phyloP scores from a whole-genome alignment of 2,888 invertebrate species.

The Tetropium fuscum region DNA sequence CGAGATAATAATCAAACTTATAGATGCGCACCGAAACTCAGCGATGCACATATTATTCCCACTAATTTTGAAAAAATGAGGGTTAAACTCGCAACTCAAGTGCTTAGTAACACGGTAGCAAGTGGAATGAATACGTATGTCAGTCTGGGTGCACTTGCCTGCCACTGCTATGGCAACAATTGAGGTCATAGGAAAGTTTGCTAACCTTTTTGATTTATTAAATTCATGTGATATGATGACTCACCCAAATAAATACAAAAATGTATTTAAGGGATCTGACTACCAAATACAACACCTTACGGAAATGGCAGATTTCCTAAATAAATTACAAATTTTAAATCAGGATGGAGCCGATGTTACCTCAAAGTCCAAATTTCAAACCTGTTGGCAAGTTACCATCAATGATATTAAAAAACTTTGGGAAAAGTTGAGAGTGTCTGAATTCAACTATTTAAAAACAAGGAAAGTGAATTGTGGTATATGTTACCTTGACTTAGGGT shows the following conservation, averaged over 20 bases:
- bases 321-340: slow-evolving; percentile 23
- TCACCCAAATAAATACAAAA: slow-evolving; percentile 18
- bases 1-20: slow-evolving; percentile 3
- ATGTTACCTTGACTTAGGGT: no score
- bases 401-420: slow-evolving; percentile 33
- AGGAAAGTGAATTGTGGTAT: slow-evolving; percentile 34
- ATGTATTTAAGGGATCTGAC: slow-evolving; percentile 25
- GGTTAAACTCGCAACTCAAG: slow-evolving; percentile 12
- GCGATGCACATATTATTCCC: slow-evolving; percentile 13
- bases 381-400: slow-evolving; percentile 36
- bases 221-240: slow-evolving; percentile 32
- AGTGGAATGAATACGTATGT: slow-evolving; percentile 23
- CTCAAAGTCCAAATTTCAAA: slow-evolving; percentile 30
- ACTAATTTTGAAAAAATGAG: slow-evolving; percentile 21
- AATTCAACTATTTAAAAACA: slow-evolving; percentile 33
- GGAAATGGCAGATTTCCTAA: slow-evolving; percentile 30
- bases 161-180: slow-evolving; percentile 14
- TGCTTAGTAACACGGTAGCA: slow-evolving; percentile 23
- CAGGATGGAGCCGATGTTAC: slow-evolving; percentile 33
- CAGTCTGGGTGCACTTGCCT: slow-evolving; percentile 20
- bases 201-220: slow-evolving; percentile 33
- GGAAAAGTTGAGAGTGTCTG: slow-evolving; percentile 19
- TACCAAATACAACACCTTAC: slow-evolving; percentile 34
- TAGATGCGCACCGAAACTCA: slow-evolving; percentile 15
- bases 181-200: slow-evolving; percentile 18